Percentiles rank a stretch among this genome's conserved stretches.
phyloP scores from a whole-genome alignment of 2,797 vertebrate species.

The Euthynnus affinis region DNA sequence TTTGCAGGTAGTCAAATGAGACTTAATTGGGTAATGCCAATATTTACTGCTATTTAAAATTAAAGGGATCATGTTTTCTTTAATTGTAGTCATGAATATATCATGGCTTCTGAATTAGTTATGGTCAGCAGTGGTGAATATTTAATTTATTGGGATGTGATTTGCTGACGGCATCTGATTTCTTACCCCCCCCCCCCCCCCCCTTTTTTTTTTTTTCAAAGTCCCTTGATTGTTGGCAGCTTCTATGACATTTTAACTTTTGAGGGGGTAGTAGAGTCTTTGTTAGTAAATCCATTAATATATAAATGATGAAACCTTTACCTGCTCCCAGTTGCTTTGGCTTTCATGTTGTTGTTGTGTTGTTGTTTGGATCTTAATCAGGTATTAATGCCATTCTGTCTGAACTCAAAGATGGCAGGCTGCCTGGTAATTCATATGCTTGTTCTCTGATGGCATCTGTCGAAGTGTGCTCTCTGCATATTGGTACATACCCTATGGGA shows the following conservation, averaged over 20 bases:
- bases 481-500: slow-evolving; percentile 91
- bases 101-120: slow-evolving; percentile 87
- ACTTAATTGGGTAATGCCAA: slow-evolving; percentile 88
- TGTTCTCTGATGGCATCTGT: slow-evolving; percentile 93
- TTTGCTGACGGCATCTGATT: slow-evolving; percentile 85
- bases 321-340: slow-evolving; percentile 89
- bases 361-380: slow-evolving; percentile 91
- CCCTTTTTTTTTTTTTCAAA: slow-evolving; percentile 50
- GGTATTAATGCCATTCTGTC: slow-evolving; percentile 92
- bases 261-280: slow-evolving; percentile 82
- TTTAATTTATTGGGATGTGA: slow-evolving; percentile 87
- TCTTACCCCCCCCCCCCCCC: slow-evolving; percentile 47
- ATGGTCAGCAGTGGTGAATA: slow-evolving; percentile 87
- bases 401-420: slow-evolving; percentile 90
- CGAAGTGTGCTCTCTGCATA: slow-evolving; percentile 89
- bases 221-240: slow-evolving; percentile 83
- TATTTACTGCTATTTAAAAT: slow-evolving; percentile 89
- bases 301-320: slow-evolving; percentile 92
- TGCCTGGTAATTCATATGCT: slow-evolving; percentile 92
- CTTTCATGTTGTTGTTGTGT: slow-evolving; percentile 92
- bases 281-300: slow-evolving; percentile 90
- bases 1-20: slow-evolving; percentile 73
- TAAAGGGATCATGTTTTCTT: slow-evolving; percentile 87
- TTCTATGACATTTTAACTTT: slow-evolving; percentile 86
- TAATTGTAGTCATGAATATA: slow-evolving; percentile 88